phyloP scores from a whole-genome alignment of 2,113 vertebrate species.

The Apeltes quadracus region DNA sequence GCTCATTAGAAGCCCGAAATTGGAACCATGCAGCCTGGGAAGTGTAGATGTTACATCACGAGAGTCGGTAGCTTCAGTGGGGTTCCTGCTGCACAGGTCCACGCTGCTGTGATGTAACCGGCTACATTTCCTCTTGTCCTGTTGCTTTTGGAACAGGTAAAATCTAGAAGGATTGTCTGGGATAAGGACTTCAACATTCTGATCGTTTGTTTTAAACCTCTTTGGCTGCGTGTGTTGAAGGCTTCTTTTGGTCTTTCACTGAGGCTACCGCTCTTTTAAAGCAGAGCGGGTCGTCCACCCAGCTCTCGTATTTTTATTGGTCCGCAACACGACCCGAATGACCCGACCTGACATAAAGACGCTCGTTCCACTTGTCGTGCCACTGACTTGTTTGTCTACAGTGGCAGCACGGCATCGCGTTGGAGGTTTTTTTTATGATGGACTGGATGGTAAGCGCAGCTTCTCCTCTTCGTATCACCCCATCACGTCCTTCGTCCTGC shows the following conservation, averaged over 20 bases:
- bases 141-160: background rate
- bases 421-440: background rate
- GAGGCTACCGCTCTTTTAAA: conserved; percentile 47
- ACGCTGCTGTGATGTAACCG: conserved; percentile 13
- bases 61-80: conserved; percentile 52
- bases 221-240: conserved; percentile 8
- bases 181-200: background rate
- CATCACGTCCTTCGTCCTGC: conserved; percentile 49
- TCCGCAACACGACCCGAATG: conserved; percentile 35
- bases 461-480: conserved; percentile 30
- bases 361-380: conserved; percentile 33
- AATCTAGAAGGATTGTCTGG: background rate
- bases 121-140: background rate
- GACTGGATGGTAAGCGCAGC: conserved; percentile 1
- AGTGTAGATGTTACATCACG: conserved; percentile 72
- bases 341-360: conserved; percentile 26
- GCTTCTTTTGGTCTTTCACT: conserved; percentile 30
- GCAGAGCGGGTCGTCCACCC: conserved; percentile 34
- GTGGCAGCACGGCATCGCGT: background rate
- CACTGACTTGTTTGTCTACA: background rate
- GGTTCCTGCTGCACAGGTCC: conserved; percentile 39
- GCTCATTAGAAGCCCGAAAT: conserved; percentile 84
- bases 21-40: conserved; percentile 81
- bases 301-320: conserved; percentile 71
- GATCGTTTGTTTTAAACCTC: background rate